These are phyloP conservation scores for Phragmatobia fuliginosa DNA, from an alignment of 2,888 invertebrate genomes.

Conservation along the genomic window DNA sequence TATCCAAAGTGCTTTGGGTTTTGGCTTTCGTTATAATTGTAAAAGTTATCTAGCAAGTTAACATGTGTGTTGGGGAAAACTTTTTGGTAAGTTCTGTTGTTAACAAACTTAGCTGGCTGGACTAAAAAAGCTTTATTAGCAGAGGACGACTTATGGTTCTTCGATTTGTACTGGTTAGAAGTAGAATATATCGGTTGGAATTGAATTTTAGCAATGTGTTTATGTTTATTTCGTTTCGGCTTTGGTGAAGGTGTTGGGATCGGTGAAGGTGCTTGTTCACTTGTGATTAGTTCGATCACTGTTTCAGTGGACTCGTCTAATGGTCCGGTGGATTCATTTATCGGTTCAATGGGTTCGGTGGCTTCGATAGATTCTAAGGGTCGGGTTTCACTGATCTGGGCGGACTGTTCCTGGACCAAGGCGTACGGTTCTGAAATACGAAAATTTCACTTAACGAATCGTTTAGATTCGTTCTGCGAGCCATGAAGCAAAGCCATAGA, in stretches of 20 bases:
- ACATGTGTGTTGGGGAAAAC: constrained; percentile 55
- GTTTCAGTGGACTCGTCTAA: neutral
- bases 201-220: constrained; percentile 40
- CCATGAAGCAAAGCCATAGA: constrained; percentile 49
- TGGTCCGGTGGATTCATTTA: neutral
- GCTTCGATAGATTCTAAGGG: constrained; percentile 54
- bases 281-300: constrained; percentile 12
- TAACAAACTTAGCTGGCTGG: constrained; percentile 39
- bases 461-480: constrained; percentile 56
- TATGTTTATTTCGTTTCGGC: constrained; percentile 44
- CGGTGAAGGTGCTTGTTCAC: constrained; percentile 42
- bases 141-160: constrained; percentile 19
- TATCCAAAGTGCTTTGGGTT: constrained; percentile 36
- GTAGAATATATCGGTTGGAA: constrained; percentile 42
- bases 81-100: constrained; percentile 44
- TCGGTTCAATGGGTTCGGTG: constrained; percentile 40
- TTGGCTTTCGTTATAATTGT: constrained; percentile 40
- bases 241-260: constrained; percentile 48
- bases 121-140: constrained; percentile 22
- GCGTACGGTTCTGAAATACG: constrained; percentile 70
- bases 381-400: constrained; percentile 55
- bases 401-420: constrained; percentile 51
- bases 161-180: constrained; percentile 32
- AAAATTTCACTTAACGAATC: constrained; percentile 73
- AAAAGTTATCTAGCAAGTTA: constrained; percentile 55